Evolutionary conservation across 1,140 invertebrate species (phyloP), one percentile per base, ranked within the genome.

Genomic region (Scylla paramamosain): DNA sequence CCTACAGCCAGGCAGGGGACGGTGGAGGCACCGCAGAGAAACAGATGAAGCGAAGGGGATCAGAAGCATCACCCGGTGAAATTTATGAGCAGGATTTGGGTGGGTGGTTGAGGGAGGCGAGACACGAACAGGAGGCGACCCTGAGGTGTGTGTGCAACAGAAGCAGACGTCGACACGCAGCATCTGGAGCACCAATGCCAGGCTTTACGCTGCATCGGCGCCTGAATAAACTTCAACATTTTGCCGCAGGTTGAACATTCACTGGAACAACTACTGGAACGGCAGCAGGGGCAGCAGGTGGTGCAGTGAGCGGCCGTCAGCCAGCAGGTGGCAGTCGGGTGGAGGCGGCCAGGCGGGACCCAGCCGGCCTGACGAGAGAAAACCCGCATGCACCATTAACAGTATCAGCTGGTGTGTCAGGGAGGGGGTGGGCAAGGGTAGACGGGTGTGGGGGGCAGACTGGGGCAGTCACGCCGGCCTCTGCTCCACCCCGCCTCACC

Each of bases 351-450:
- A 77, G 67, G 91, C 91, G 77, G 91, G 91, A 14, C 28, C 46
- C 52, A 52, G 46, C 39, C 90, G 67, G 91, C 48, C 29, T 92
- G 59, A 67, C 48, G 91, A 83, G 91, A 77, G 29, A 92, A 92
- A 92, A 92, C 59, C 91, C 91, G 48, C 91, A 82, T 82, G 29
- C 91, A 83, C 91, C 91, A 92, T 92, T 92, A 92, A 92, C 59
- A 92, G 91, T 92, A 92, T 82, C 91, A 67, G 91, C 46, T 92
- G 91, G 91, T 92, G 91, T 82, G 91, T 83, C 59, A 92, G 59
- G 67, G 82, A 45, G 82, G 59, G 82, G 46, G 52, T 83, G 67
- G 29, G 14, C 7, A 14, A 7, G 82, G 25, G 67, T 8, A 39
- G 3, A 45, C 31, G 28, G 67, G 12, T 25, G 28, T 8, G 89